Conservation (phyloP, 2,113 vertebrate genomes). For the Gallinago jamesoni region DNA sequence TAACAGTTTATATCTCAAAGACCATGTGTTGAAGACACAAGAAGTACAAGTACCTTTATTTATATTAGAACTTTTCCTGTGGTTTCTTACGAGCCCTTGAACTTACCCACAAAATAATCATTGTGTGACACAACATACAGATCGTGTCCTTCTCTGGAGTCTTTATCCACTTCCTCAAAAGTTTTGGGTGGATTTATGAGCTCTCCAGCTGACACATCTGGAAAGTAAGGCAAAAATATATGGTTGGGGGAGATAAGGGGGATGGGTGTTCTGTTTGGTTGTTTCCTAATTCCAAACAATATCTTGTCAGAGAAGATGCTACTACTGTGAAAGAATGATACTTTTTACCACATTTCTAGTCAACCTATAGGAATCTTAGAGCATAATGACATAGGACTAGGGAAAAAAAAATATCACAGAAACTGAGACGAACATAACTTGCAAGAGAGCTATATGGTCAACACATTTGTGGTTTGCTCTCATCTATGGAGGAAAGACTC, state of each 20-base stretch:
- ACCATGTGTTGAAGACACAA: neutral
- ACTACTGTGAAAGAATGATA: neutral
- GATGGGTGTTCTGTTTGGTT: neutral
- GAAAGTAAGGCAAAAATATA: conserved; percentile 3
- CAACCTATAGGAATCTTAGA: neutral
- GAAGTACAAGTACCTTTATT: neutral
- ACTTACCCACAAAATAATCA: conserved; percentile 75
- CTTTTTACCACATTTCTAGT: neutral
- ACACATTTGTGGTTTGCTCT: neutral
- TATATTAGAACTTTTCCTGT: neutral
- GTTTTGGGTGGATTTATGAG: conserved; percentile 84
- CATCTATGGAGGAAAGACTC: neutral
- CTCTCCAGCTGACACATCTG: conserved; percentile 62
- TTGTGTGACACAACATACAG: conserved; percentile 80
- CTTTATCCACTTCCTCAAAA: conserved; percentile 74
- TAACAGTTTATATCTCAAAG: neutral
- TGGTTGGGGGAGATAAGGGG: neutral
- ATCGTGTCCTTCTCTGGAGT: conserved; percentile 75
- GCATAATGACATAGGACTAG: neutral
- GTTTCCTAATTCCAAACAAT: neutral
- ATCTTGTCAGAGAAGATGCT: neutral
- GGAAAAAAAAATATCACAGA: neutral
- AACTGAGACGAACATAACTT: neutral
- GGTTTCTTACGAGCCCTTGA: neutral
- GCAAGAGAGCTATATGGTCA: neutral